These are phyloP conservation scores for Melanchra persicariae DNA, from an alignment of 2,888 invertebrate species.

Conservation along the genomic window DNA sequence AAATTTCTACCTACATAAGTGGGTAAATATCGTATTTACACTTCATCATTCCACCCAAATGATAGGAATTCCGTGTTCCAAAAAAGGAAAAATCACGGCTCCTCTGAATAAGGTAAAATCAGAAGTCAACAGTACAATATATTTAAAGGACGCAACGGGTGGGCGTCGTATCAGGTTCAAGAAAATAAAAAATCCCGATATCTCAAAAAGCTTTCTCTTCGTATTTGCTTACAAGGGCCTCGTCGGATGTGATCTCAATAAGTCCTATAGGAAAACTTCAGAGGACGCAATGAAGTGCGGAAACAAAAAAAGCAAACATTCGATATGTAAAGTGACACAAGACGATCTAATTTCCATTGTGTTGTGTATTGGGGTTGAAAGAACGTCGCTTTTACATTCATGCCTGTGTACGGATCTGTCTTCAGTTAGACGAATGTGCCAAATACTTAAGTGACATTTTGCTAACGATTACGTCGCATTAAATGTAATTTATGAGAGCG, in stretches of 20 bases:
- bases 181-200: constrained; percentile 60
- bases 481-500: constrained; percentile 47
- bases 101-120: constrained; percentile 52
- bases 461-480: constrained; percentile 52
- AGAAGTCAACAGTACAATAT: constrained; percentile 61
- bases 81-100: constrained; percentile 13
- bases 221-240: constrained; percentile 57
- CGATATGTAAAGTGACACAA: constrained; percentile 60
- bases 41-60: constrained; percentile 2
- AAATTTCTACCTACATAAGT: background rate
- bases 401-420: constrained; percentile 52
- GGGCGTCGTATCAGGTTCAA: constrained; percentile 45
- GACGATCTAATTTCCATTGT: constrained; percentile 70
- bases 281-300: constrained; percentile 54
- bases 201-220: constrained; percentile 58
- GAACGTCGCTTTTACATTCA: constrained; percentile 65
- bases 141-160: constrained; percentile 55
- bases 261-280: constrained; percentile 63
- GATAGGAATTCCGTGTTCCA: constrained; percentile 6
- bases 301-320: constrained; percentile 64
- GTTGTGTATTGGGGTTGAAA: constrained; percentile 64
- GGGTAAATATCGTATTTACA: background rate
- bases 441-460: constrained; percentile 47
- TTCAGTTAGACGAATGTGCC: constrained; percentile 50
- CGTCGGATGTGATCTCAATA: constrained; percentile 67